phyloP scores from a whole-genome alignment of 2,888 invertebrate genomes.

The Drosophila pseudotakahashii region DNA sequence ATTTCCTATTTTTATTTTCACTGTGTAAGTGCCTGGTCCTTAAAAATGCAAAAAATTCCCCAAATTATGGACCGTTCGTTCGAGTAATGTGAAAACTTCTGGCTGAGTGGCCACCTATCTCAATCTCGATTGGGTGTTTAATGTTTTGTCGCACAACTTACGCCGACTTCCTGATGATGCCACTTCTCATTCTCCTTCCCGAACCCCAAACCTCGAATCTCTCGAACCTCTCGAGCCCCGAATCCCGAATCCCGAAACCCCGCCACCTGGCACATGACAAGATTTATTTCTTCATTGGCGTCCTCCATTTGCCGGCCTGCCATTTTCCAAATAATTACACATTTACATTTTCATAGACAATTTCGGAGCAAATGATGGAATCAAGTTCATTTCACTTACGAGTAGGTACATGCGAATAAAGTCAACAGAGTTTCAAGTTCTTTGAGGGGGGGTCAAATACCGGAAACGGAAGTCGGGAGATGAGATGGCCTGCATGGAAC shows the following conservation, averaged over 20 bases:
- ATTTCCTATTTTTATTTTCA: not conserved
- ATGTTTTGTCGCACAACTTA: slow-evolving; percentile 75
- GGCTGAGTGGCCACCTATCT: slow-evolving; percentile 36
- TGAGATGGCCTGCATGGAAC: slow-evolving; percentile 1
- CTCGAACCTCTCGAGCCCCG: too few species aligned
- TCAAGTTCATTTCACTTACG: slow-evolving; percentile 49
- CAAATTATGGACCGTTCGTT: not conserved
- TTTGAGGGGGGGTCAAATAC: slow-evolving; percentile 11
- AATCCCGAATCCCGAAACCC: not conserved
- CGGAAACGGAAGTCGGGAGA: slow-evolving; percentile 43
- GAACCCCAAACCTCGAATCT: not conserved
- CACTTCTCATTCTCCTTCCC: slow-evolving; percentile 10
- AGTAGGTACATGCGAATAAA: slow-evolving; percentile 19
- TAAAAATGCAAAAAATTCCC: not conserved
- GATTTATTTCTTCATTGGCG: slow-evolving; percentile 59
- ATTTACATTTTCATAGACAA: slow-evolving; percentile 79
- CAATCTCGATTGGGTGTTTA: slow-evolving; percentile 55
- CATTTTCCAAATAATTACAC: slow-evolving; percentile 78
- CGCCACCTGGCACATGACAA: slow-evolving; percentile 48
- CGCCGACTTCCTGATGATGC: slow-evolving; percentile 49
- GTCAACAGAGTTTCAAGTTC: slow-evolving; percentile 32
- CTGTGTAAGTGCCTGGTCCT: not conserved
- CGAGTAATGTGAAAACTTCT: slow-evolving; percentile 38
- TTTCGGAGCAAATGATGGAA: slow-evolving; percentile 61
- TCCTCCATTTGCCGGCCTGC: slow-evolving; percentile 31